Conservation (phyloP, 2,113 vertebrate species). For the Plecturocebus donacophilus region DNA sequence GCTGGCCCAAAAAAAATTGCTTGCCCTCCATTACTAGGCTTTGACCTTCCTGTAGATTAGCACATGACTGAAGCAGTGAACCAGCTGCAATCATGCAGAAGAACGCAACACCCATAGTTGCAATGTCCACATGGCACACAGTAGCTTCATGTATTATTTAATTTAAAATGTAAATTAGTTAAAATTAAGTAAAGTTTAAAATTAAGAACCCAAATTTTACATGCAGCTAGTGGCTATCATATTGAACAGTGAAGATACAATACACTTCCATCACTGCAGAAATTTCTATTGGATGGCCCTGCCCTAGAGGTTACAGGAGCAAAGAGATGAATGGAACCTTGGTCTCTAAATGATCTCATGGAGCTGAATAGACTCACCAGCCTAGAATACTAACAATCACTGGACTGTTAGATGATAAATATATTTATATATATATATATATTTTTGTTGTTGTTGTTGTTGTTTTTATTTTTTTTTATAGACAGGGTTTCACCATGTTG, state of each 20-base stretch:
- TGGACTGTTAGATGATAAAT: neutral
- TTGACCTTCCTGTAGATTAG: neutral
- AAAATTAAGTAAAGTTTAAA: neutral
- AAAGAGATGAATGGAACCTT: neutral
- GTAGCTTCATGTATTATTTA: neutral
- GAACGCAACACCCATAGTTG: neutral
- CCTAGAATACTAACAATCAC: neutral
- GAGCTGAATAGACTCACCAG: neutral
- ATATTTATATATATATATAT: neutral
- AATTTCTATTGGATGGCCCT: neutral
- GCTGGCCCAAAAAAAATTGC: neutral
- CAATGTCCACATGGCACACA: neutral
- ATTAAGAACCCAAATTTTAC: neutral
- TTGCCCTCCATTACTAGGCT: neutral
- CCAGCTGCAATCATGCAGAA: neutral
- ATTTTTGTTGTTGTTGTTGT: too few species aligned
- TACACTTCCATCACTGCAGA: neutral
- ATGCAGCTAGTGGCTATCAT: neutral
- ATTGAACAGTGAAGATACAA: neutral
- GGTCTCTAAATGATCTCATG: neutral
- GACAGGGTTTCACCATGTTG: too few species aligned
- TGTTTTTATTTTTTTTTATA: too few species aligned
- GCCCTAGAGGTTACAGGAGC: neutral
- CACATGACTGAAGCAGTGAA: neutral
- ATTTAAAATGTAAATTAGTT: constrained; percentile 17